Conservation (phyloP, 1,140 invertebrate species). For the Drosophila repletoides region DNA sequence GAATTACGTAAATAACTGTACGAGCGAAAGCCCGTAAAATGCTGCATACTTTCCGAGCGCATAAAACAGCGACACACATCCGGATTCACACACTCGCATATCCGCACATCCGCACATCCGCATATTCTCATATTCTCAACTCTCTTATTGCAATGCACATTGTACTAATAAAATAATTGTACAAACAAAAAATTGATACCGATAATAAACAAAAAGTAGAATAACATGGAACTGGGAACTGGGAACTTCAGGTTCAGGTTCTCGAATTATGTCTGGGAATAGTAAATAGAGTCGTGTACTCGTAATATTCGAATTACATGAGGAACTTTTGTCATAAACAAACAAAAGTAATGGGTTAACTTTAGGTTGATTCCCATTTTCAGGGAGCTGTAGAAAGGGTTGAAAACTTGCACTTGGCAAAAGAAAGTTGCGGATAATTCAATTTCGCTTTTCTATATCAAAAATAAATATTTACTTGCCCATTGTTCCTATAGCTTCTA, state of each 20-base stretch:
- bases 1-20: not conserved
- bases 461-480: too few species aligned
- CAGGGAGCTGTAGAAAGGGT: not conserved
- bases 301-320: slow-evolving; percentile 8
- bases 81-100: not conserved
- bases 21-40: not conserved
- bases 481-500: too few species aligned
- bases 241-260: too few species aligned
- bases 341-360: slow-evolving; percentile 19
- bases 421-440: not conserved
- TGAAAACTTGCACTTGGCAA: not conserved
- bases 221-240: too few species aligned
- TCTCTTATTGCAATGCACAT: slow-evolving; percentile 10
- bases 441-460: too few species aligned
- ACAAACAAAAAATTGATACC: slow-evolving; percentile 18
- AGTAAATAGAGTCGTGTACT: slow-evolving; percentile 3
- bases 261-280: not conserved
- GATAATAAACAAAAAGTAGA: slow-evolving; percentile 22
- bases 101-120: not conserved
- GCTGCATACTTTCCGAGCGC: slow-evolving; percentile 26
- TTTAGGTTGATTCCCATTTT: slow-evolving; percentile 19
- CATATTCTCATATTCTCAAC: not conserved
- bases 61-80: not conserved
- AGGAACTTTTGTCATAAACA: slow-evolving; percentile 10
- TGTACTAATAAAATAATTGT: slow-evolving; percentile 77